Evolutionary conservation across 2,888 invertebrate genomes (phyloP).

Genomic region (Physocephala rufipes): DNA sequence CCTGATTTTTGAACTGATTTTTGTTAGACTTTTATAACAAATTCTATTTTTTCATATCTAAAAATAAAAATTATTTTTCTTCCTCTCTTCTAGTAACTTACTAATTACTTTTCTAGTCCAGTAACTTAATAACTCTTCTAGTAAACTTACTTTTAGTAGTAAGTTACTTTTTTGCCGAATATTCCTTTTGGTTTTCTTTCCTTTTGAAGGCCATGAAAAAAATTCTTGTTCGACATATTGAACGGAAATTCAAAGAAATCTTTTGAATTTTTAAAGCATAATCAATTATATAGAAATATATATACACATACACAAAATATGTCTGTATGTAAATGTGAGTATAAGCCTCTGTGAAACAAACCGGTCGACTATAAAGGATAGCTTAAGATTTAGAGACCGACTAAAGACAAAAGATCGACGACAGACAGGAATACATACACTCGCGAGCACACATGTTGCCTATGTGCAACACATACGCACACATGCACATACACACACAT

Average conservation of each 20-base stretch:
- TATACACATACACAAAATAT: slow-evolving; percentile 10
- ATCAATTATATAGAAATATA: slow-evolving; percentile 25
- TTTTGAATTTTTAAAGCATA: slow-evolving; percentile 30
- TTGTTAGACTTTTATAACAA: no score
- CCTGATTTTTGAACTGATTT: no score
- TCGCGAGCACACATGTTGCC: no score
- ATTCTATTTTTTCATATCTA: no score
- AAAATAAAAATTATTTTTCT: no score
- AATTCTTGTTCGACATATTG: slow-evolving; percentile 25
- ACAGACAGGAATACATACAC: no score
- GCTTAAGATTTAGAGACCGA: neutral
- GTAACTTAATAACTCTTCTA: no score
- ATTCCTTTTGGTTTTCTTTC: slow-evolving; percentile 12
- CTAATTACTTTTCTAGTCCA: no score
- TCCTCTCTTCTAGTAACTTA: no score
- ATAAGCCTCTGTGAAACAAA: neutral
- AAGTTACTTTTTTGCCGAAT: slow-evolving; percentile 24
- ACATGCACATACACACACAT: neutral
- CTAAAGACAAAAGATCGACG: slow-evolving; percentile 10
- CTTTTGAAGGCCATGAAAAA: no score
- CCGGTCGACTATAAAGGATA: neutral
- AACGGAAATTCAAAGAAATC: slow-evolving; percentile 43
- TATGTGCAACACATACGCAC: no score
- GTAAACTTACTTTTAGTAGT: neutral
- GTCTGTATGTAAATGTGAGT: neutral